Evolutionary conservation across 1,140 invertebrate species (phyloP).

Genomic region (Sitophilus oryzae): DNA sequence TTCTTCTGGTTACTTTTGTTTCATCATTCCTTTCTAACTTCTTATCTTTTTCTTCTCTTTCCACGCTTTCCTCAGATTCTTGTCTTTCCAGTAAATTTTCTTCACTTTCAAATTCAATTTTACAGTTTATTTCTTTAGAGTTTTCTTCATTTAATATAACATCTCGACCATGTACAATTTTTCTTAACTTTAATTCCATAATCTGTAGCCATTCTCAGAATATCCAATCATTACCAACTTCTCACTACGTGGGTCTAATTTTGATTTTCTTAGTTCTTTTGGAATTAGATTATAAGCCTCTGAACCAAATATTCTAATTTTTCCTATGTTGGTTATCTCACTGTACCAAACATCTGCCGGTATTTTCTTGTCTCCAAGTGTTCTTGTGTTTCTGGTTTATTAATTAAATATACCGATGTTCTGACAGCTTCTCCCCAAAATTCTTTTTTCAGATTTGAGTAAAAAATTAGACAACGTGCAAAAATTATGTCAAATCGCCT

Average conservation of each 20-base stretch:
- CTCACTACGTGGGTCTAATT: constrained; percentile 25
- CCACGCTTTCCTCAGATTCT: too few relatives aligned
- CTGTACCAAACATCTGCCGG: constrained; percentile 25
- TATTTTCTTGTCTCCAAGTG: constrained; percentile 12
- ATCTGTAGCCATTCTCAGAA: constrained; percentile 24
- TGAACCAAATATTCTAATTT: constrained; percentile 39
- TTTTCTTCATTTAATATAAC: constrained; percentile 39
- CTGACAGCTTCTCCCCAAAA: too few relatives aligned
- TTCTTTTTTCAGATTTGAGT: too few relatives aligned
- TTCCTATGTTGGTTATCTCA: constrained; percentile 18
- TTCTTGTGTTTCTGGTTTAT: constrained; percentile 35
- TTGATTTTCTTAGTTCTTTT: constrained; percentile 15
- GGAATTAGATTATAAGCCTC: constrained; percentile 30
- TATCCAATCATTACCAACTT: constrained; percentile 29
- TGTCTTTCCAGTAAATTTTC: too few relatives aligned
- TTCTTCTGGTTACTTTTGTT: too few relatives aligned
- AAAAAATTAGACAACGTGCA: too few relatives aligned
- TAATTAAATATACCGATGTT: constrained; percentile 47
- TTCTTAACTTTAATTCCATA: constrained; percentile 30
- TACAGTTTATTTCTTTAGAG: too few relatives aligned
- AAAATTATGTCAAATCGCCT: too few relatives aligned
- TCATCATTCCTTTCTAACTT: too few relatives aligned
- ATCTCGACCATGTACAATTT: constrained; percentile 33
- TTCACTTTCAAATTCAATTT: too few relatives aligned
- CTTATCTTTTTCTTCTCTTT: too few relatives aligned